phyloP scores from a whole-genome alignment of 2,888 invertebrate genomes.

The Plebejus argus region DNA sequence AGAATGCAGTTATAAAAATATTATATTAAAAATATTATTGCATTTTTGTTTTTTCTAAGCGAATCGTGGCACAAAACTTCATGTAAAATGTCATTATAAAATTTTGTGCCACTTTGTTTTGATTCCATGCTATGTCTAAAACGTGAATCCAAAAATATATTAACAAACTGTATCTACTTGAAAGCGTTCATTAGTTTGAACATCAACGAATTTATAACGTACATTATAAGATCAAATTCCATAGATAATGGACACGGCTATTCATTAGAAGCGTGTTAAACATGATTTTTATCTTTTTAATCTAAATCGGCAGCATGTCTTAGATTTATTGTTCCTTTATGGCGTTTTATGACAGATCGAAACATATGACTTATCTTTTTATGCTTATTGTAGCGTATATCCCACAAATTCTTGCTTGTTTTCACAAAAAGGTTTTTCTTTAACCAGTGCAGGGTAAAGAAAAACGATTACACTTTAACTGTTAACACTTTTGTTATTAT shows the following conservation, averaged over 20 bases:
- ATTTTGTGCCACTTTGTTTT: too few relatives aligned
- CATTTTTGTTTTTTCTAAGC: too few relatives aligned
- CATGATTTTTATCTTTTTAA: constrained; percentile 15
- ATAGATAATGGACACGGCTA: constrained; percentile 1
- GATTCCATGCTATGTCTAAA: background rate
- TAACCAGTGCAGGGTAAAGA: background rate
- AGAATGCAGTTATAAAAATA: too few relatives aligned
- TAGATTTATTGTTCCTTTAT: constrained; percentile 3
- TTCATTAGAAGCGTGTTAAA: constrained; percentile 1
- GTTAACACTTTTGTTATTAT: background rate
- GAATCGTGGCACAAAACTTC: too few relatives aligned
- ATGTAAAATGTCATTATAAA: too few relatives aligned
- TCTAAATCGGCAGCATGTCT: constrained; percentile 4
- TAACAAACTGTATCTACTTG: background rate
- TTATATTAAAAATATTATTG: too few relatives aligned
- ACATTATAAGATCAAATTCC: constrained; percentile 8
- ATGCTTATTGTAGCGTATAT: background rate
- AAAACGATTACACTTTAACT: too few relatives aligned
- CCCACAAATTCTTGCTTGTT: background rate
- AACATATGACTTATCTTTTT: background rate
- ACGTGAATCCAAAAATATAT: background rate
- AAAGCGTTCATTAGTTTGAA: background rate
- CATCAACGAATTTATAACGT: background rate
- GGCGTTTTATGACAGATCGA: background rate
- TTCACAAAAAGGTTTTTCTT: background rate